These are phyloP conservation scores for Drosophila anomalata DNA, from an alignment of 2,888 invertebrate species.

Conservation along the genomic window DNA sequence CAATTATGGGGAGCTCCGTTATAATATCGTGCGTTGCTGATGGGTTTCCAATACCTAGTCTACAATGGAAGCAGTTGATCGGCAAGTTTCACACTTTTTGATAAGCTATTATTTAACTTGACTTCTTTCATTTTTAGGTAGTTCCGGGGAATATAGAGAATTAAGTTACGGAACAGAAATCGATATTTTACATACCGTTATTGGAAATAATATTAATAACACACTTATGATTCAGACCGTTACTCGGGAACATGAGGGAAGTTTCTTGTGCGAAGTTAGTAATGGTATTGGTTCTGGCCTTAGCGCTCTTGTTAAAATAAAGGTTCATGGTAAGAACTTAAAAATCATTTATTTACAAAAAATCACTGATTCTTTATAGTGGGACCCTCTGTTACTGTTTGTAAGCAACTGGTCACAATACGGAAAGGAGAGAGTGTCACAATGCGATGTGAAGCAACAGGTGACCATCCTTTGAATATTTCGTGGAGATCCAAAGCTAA, in stretches of 20 bases:
- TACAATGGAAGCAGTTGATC: conserved; percentile 86
- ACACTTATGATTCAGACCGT: conserved; percentile 85
- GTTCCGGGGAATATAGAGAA: conserved; percentile 85
- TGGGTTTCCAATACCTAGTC: conserved; percentile 89
- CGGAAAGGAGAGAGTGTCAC: conserved; percentile 85
- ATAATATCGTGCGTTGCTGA: conserved; percentile 89
- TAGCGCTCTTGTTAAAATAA: conserved; percentile 87
- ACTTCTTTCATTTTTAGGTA: conserved; percentile 51
- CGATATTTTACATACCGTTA: conserved; percentile 77
- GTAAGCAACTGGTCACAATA: conserved; percentile 84
- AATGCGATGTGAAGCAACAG: conserved; percentile 85
- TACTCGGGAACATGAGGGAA: conserved; percentile 85
- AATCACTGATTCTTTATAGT: conserved; percentile 72
- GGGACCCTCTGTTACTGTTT: conserved; percentile 85
- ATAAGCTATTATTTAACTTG: not conserved
- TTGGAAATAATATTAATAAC: conserved; percentile 84
- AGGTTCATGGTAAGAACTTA: conserved; percentile 85
- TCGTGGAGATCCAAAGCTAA: conserved; percentile 85
- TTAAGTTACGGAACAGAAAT: conserved; percentile 83
- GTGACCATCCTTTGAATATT: conserved; percentile 85
- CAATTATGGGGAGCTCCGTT: conserved; percentile 89
- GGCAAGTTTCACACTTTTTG: conserved; percentile 79
- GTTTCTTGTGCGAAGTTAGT: conserved; percentile 86
- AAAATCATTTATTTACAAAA: not conserved
- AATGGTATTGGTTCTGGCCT: conserved; percentile 87